These are phyloP conservation scores for Branchinecta lynchi DNA, from an alignment of 1,140 invertebrate species.

Conservation along the genomic window DNA sequence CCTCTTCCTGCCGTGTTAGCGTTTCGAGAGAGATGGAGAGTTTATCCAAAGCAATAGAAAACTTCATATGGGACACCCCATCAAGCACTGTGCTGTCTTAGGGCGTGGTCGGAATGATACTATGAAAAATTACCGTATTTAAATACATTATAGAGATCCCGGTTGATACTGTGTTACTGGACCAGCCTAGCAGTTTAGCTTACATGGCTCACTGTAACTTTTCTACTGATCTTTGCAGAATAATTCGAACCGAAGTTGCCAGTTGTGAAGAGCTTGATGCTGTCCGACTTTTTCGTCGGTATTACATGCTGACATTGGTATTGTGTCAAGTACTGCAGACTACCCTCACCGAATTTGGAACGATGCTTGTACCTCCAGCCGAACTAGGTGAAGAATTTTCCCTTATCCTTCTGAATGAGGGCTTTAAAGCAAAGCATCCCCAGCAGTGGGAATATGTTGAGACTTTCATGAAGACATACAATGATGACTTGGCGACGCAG, in stretches of 20 bases:
- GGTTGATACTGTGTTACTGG: too few relatives aligned
- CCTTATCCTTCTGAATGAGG: neutral
- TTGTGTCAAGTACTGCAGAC: neutral
- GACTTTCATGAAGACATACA: neutral
- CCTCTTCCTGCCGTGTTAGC: too few relatives aligned
- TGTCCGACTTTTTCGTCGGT: neutral
- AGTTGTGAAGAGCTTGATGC: neutral
- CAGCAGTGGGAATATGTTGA: neutral
- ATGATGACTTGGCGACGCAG: constrained; percentile 2
- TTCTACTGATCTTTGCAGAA: neutral
- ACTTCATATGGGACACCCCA: too few relatives aligned
- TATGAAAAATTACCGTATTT: too few relatives aligned
- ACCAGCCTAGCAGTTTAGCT: too few relatives aligned
- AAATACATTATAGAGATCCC: too few relatives aligned
- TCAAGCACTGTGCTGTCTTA: too few relatives aligned
- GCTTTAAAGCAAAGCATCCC: neutral
- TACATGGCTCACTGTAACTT: neutral
- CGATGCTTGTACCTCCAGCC: neutral
- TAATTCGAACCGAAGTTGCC: neutral
- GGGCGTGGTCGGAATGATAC: too few relatives aligned
- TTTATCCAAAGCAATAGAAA: too few relatives aligned
- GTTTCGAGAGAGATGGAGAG: too few relatives aligned
- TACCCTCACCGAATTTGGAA: neutral
- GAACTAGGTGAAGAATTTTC: constrained; percentile 1
- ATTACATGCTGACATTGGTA: neutral